Base-by-base conservation (phyloP, 2,888 invertebrate species). In the Amaurobius ferox region DNA sequence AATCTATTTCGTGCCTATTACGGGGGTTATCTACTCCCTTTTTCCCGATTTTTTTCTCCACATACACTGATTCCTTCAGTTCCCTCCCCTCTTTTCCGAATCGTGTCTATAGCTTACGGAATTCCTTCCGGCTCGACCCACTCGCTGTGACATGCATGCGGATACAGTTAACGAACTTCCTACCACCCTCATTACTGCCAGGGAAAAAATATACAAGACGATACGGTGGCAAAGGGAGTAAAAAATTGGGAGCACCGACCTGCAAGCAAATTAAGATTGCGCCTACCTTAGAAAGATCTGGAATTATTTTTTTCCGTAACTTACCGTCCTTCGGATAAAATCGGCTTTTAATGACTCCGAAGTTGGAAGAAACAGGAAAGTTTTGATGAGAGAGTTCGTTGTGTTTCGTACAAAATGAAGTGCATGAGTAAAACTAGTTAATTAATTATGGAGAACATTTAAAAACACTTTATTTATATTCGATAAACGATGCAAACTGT, bases 41-140 rank as follows among this genome's bases (percentile, higher is more conserved):
- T 16, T 44, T 44, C 44, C 44, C 2, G 6, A 7, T 5, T 11
- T 7, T 35, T 35, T 35, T 35, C 35, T 35, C 11, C 11, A 7
- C 11, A 7, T 35, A 35, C 11, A 7, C 35, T 35, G 5, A 7
- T 35, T 35, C 11, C 11, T 7, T 35, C 6, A 35, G 11, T 11
- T 35, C 13, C n/a, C 44, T 71, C 29, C 71, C 39, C 68, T 64
- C 62, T 62, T 44, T 71, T 71, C 70, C 70, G 68, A 16, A 19
- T 30, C 62, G 39, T 35, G 40, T 62, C 64, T 62, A 61, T 35
- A 64, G 62, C 30, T 79, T 40, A n/a, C 40, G 16, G 40, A 11
- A 40, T 62, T 79, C 71, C 62, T 79, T 78, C 70, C 78, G 70
- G 77, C 35, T 35, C 35, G 35, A 9, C 44, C 44, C 2, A 16